A percentile compares a stretch with the other conserved stretches of the same genome.
Conservation (phyloP, 2,113 vertebrate species). For the Engystomops pustulosus region DNA sequence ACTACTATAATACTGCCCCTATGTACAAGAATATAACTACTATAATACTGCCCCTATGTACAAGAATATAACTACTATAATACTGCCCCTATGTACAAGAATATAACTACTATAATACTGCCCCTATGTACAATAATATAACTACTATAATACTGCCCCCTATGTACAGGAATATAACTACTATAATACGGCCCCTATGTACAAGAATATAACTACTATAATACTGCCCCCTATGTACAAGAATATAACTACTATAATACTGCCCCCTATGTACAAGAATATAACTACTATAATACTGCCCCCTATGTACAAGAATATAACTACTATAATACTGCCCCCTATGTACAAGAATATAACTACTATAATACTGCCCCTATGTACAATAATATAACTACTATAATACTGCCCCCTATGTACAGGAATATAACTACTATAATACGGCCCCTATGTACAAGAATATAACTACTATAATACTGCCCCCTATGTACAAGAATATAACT, state of each 20-base stretch:
- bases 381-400: slow-evolving; percentile 18
- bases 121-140: background rate
- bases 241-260: slow-evolving; percentile 18
- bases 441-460: background rate
- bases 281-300: slow-evolving; percentile 10
- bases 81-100: too few relatives aligned
- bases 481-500: slow-evolving; percentile 17
- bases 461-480: slow-evolving; percentile 8
- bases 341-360: slow-evolving; percentile 3
- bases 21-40: background rate
- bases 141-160: background rate
- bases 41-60: slow-evolving; percentile 4
- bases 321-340: slow-evolving; percentile 3
- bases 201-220: background rate
- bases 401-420: background rate
- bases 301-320: background rate
- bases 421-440: background rate
- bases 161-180: background rate
- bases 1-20: slow-evolving; percentile 7
- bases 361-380: slow-evolving; percentile 9
- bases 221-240: background rate
- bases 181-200: slow-evolving; percentile 1
- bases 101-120: too few relatives aligned
- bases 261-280: background rate
- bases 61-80: slow-evolving; percentile 19